Base-by-base conservation (phyloP, 2,888 invertebrate species). In the Rhopalosiphum nymphaeae region DNA sequence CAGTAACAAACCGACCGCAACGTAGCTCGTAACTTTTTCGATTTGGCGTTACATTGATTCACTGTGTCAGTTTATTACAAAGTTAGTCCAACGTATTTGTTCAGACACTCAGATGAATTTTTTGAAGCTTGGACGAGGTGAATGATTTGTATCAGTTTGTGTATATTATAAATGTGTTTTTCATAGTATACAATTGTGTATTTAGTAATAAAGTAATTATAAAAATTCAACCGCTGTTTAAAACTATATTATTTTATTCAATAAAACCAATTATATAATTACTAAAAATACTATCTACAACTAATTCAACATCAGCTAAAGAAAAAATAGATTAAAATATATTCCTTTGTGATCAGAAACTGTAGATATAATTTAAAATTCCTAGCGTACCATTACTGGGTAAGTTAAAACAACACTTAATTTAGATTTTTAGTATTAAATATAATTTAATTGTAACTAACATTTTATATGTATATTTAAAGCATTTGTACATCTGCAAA, bases 291-390 rank as follows among this genome's bases (percentile, higher is more conserved):
- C 95, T 99, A 98, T 95, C 99, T 99, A 0, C 98, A 98, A 96
- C 97, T 99, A 46, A 96, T 98, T 95, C 96, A 97, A 9, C 97
- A 95, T 92, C 92, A 57, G 97, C 97, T 44, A 97, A 98, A 95
- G 98, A 98, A 95, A 97, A 95, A 98, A 98, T 95, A 96, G 98
- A 95, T 97, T 98, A 0, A 98, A 99, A 96, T 97, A 97, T 16
- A 98, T 98, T 0, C 98, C 98, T 95, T 96, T 99, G 89, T 98
- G 99, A 9, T 97, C 97, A 94, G 99, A 99, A 96, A 99, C 99
- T 0, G 96, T 99, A 13, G 97, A 97, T 78, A 98, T 98, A 13
- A 98, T 99, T 97, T 96, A 99, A 94, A 97, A 97, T 42, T 99
- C 99, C 95, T 96, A 99, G 91, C 99, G 99, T 96, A 96, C 96